Evolutionary conservation across 2,797 vertebrate genomes (phyloP), one percentile per base, ranked within the genome.

Genomic region (Capromys pilorides): DNA sequence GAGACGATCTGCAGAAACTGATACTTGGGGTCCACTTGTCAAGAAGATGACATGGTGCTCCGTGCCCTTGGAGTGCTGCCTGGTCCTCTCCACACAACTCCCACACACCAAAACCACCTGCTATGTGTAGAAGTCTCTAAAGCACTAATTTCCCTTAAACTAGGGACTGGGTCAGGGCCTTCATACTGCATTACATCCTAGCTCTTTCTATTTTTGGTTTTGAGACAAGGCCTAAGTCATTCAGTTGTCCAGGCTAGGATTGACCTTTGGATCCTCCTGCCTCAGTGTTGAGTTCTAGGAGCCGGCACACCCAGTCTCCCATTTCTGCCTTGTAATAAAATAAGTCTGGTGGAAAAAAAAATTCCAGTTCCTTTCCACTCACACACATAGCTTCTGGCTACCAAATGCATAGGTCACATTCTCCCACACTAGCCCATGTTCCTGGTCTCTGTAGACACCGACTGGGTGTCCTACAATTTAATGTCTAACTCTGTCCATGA

Each of bases 111-210:
- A 13, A 62, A 26, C 28, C 67, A 21, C 16, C 73, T 4, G 36
- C 28, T 8, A 0, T 33, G 5, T 22, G 22, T 18, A 7, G 1
- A 39, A 31, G 9, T 51, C 41, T 71, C 36, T 26, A 22, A 7
- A 24, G 36, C 18, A 28, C 12, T 31, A 28, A 7, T 21, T 31
- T 9, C 71, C 24, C 36, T 26, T 7, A 45, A 45, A 26, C 24
- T 45, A 6, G 24, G 24, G 39, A 2, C 7, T 28, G 39, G 28
- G 45, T 45, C 39, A 75, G 21, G 39, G 13, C 39, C 39, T 75
- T 75, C 39, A 7, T 21, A 4, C 39, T 41, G 36, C 39, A 11
- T 36, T 12, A 24, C 36, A 41, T 41, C 71, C 22, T 41, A 26
- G 12, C 24, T 75, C 71, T 75, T 75, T 24, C 14, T 7, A 69